A percentile compares a stretch with the other conserved stretches of the same genome.
phyloP scores from a whole-genome alignment of 1,140 invertebrate genomes.

The Eulimnadia texana region DNA sequence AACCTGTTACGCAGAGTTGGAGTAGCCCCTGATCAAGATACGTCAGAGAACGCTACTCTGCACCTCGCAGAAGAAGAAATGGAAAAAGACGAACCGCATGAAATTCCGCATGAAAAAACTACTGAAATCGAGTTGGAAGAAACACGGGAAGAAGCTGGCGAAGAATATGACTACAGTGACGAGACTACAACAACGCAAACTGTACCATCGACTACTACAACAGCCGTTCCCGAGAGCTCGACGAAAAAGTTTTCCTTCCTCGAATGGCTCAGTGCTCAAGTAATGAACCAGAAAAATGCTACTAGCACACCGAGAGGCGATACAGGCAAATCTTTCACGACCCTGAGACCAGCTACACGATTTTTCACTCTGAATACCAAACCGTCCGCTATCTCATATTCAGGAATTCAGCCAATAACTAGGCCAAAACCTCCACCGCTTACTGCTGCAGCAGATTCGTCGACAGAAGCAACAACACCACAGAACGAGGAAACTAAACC shows the following conservation, averaged over 20 bases:
- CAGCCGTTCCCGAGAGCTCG: neutral
- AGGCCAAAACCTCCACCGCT: neutral
- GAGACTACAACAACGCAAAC: neutral
- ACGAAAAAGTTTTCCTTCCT: conserved; percentile 4
- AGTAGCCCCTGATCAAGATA: neutral
- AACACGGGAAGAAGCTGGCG: neutral
- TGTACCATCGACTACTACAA: neutral
- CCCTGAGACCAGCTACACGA: neutral
- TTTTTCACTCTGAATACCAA: neutral
- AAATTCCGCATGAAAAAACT: neutral
- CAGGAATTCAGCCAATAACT: neutral
- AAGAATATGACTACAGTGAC: neutral
- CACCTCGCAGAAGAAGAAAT: neutral
- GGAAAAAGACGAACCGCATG: neutral
- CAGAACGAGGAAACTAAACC: too few species aligned
- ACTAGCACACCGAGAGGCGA: neutral
- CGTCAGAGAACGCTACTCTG: neutral
- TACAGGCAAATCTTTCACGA: neutral
- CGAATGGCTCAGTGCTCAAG: neutral
- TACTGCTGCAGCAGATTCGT: neutral
- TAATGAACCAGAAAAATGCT: neutral
- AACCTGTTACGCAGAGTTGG: neutral
- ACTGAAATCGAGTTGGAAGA: neutral
- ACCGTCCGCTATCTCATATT: neutral
- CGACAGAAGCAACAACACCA: too few species aligned